Percentiles rank a stretch among this genome's conserved stretches.
phyloP scores from a whole-genome alignment of 2,888 invertebrate species.

The Mythimna loreyi region DNA sequence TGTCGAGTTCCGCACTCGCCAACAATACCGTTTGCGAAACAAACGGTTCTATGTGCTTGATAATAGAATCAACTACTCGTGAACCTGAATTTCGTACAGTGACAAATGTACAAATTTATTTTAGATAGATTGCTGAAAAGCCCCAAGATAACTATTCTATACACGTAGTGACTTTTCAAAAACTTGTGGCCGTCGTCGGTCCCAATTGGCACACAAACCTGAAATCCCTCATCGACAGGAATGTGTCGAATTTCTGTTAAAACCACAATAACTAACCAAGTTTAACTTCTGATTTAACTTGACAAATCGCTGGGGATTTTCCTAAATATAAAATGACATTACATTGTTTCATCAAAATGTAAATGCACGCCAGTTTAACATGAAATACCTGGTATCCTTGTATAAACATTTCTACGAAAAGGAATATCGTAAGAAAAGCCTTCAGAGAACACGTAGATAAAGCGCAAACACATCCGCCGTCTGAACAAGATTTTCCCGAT shows the following conservation, averaged over 20 bases:
- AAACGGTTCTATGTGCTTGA: constrained; percentile 26
- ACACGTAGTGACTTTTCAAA: constrained; percentile 26
- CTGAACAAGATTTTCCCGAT: constrained; percentile 3
- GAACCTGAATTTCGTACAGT: not conserved
- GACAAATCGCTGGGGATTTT: constrained; percentile 10
- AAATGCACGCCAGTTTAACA: constrained; percentile 27
- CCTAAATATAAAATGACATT: constrained; percentile 11
- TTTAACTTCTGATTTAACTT: constrained; percentile 24
- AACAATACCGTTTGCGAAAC: constrained; percentile 49
- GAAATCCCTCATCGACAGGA: constrained; percentile 27
- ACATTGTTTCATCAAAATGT: constrained; percentile 31
- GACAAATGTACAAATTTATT: not conserved
- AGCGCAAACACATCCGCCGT: constrained; percentile 9
- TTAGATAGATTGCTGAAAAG: not conserved
- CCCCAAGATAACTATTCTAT: constrained; percentile 7
- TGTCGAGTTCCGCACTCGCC: constrained; percentile 51
- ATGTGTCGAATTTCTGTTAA: constrained; percentile 29
- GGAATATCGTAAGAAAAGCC: constrained; percentile 16
- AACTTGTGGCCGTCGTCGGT: constrained; percentile 13
- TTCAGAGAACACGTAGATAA: constrained; percentile 26
- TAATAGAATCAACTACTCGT: constrained; percentile 23
- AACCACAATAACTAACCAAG: constrained; percentile 21
- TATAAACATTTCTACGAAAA: constrained; percentile 19
- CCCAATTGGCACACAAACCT: constrained; percentile 16
- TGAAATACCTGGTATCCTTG: constrained; percentile 2